Percentiles rank a stretch among this genome's conserved stretches.
phyloP scores from a whole-genome alignment of 2,113 vertebrate genomes.

The Mustelus asterias region DNA sequence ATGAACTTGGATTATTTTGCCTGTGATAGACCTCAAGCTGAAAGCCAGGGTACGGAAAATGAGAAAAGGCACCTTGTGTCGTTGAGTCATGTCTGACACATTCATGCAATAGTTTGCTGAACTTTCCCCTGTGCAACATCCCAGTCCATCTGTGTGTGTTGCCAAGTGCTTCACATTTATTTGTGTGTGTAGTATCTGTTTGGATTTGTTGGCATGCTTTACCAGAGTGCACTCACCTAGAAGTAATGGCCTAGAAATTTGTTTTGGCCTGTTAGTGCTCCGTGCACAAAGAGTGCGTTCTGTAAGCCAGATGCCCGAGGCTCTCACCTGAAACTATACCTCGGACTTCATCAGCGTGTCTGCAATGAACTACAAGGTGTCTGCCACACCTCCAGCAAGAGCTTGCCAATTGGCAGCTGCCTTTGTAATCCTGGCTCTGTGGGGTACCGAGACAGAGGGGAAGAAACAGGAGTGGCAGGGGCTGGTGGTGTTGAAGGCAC shows the following conservation, averaged over 20 bases:
- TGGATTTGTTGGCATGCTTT: background rate
- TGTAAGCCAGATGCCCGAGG: background rate
- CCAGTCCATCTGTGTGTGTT: background rate
- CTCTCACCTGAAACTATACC: background rate
- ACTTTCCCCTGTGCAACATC: background rate
- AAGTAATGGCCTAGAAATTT: background rate
- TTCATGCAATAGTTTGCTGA: background rate
- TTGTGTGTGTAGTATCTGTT: background rate
- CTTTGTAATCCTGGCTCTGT: background rate
- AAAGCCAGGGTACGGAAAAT: background rate
- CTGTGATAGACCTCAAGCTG: background rate
- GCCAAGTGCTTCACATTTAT: background rate
- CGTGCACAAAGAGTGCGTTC: background rate
- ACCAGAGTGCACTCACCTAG: background rate
- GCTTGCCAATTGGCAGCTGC: no score
- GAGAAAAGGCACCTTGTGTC: background rate
- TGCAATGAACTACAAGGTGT: no score
- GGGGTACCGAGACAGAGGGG: background rate
- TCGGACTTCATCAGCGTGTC: no score
- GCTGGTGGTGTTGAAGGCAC: background rate
- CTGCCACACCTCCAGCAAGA: no score
- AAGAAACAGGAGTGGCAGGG: background rate
- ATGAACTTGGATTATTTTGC: background rate
- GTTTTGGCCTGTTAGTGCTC: background rate
- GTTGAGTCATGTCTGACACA: background rate